A percentile compares a stretch with the other conserved stretches of the same genome.
These are phyloP conservation scores for Tenthredo livida DNA, from an alignment of 2,888 invertebrate genomes.

Conservation along the genomic window DNA sequence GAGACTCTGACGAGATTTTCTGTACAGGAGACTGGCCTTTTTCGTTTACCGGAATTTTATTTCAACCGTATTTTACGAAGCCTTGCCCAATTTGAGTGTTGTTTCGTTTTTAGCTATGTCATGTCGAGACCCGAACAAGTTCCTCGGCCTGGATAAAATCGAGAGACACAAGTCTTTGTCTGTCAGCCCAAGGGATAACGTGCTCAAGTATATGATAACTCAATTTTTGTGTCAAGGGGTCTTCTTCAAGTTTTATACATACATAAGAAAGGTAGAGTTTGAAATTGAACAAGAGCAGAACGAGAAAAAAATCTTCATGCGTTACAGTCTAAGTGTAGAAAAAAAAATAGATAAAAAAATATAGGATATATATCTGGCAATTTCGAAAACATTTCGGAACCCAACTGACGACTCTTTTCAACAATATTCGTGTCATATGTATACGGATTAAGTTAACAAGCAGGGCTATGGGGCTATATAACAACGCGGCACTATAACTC, in stretches of 20 bases:
- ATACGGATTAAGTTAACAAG: slow-evolving; percentile 12
- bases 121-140: not conserved
- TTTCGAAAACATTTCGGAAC: not conserved
- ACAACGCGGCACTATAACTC: slow-evolving; percentile 12
- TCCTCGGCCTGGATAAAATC: not conserved
- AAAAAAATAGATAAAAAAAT: not conserved
- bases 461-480: not conserved
- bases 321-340: not conserved
- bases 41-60: not conserved
- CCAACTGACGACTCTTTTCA: slow-evolving; percentile 12
- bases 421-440: slow-evolving; percentile 20
- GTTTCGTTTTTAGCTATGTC: not conserved
- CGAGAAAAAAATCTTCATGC: not conserved
- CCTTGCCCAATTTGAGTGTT: slow-evolving; percentile 16
- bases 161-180: slow-evolving; percentile 21
- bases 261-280: slow-evolving; percentile 33
- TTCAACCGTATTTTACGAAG: slow-evolving; percentile 18
- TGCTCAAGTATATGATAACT: slow-evolving; percentile 46
- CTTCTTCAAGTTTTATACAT: slow-evolving; percentile 24
- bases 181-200: slow-evolving; percentile 36
- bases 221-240: slow-evolving; percentile 28
- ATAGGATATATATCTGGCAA: not conserved
- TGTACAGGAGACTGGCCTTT: not conserved
- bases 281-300: not conserved
- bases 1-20: not conserved